These are phyloP conservation scores for Phyllotreta cruciferae DNA, from an alignment of 2,888 invertebrate species.

Conservation along the genomic window DNA sequence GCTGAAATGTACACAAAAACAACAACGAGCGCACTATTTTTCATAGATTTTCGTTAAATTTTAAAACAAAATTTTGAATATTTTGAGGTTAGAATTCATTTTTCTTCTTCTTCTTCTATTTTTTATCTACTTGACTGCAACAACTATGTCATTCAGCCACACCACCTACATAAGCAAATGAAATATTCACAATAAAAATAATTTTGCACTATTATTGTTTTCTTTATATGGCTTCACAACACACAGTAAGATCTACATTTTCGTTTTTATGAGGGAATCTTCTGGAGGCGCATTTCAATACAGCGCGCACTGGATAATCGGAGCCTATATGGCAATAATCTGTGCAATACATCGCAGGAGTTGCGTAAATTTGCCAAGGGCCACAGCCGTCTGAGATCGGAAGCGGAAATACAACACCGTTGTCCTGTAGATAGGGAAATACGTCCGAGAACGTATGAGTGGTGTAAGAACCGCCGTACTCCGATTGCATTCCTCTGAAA, in stretches of 20 bases:
- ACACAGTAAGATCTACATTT: neutral
- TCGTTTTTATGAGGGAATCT: slow-evolving; percentile 1
- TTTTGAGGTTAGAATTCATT: too few species aligned
- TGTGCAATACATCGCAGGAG: slow-evolving; percentile 60
- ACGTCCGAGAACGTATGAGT: slow-evolving; percentile 52
- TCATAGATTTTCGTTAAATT: too few species aligned
- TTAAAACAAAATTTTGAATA: too few species aligned
- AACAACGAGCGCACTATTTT: neutral
- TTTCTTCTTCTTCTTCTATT: too few species aligned
- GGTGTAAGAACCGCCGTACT: slow-evolving; percentile 51
- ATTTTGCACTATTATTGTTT: too few species aligned
- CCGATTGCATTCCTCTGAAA: slow-evolving; percentile 55
- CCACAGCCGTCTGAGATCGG: slow-evolving; percentile 49
- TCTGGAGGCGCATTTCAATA: slow-evolving; percentile 5
- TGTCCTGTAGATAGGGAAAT: slow-evolving; percentile 50
- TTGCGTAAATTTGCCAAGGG: slow-evolving; percentile 55
- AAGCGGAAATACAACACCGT: slow-evolving; percentile 38
- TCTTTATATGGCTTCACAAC: neutral
- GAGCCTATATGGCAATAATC: slow-evolving; percentile 60
- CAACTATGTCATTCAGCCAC: too few species aligned
- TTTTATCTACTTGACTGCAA: too few species aligned
- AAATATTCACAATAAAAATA: too few species aligned
- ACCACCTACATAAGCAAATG: too few species aligned
- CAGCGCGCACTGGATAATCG: slow-evolving; percentile 54
- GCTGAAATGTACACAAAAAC: slow-evolving; percentile 4